Percentiles rank a stretch among this genome's conserved stretches.
These are phyloP conservation scores for Mesaphorura yosii DNA, from an alignment of 1,140 invertebrate genomes.

Conservation along the genomic window DNA sequence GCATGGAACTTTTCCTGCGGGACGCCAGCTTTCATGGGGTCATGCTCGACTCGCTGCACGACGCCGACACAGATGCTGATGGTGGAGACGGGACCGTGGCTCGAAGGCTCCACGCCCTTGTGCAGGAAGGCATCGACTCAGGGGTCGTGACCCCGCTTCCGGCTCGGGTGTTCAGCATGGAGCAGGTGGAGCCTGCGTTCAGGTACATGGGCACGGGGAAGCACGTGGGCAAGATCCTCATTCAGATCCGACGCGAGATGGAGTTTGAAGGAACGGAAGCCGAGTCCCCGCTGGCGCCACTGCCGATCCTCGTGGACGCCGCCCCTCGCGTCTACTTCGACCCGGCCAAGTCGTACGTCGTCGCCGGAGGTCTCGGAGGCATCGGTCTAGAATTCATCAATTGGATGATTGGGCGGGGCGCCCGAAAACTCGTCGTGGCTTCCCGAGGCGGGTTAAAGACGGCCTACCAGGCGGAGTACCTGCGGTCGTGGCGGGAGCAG, in stretches of 20 bases:
- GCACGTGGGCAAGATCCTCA: conserved; percentile 70
- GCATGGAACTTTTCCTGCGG: conserved; percentile 32
- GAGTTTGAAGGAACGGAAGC: conserved; percentile 32
- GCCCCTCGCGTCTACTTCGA: conserved; percentile 24
- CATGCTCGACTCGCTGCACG: neutral
- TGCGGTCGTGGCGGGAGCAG: conserved; percentile 66
- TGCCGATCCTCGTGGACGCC: conserved; percentile 59
- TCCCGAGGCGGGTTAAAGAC: conserved; percentile 74
- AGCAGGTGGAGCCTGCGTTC: conserved; percentile 55
- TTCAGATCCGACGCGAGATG: conserved; percentile 35
- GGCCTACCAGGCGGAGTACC: conserved; percentile 73
- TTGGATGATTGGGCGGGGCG: conserved; percentile 78
- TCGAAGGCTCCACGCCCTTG: conserved; percentile 38
- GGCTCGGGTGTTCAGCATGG: conserved; percentile 45
- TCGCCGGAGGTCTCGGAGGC: conserved; percentile 48
- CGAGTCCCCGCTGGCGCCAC: conserved; percentile 73
- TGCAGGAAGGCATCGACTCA: conserved; percentile 49
- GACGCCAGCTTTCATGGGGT: conserved; percentile 29
- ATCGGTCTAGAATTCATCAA: conserved; percentile 73
- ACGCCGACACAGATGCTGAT: conserved; percentile 53
- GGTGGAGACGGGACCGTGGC: conserved; percentile 59
- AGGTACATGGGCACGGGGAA: conserved; percentile 69
- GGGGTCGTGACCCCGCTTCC: conserved; percentile 54
- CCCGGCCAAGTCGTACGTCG: conserved; percentile 37
- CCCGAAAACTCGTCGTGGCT: conserved; percentile 68